Evolutionary conservation across 2,113 vertebrate species (phyloP), one percentile per base, ranked within the genome.

Genomic region (Etheostoma cragini): DNA sequence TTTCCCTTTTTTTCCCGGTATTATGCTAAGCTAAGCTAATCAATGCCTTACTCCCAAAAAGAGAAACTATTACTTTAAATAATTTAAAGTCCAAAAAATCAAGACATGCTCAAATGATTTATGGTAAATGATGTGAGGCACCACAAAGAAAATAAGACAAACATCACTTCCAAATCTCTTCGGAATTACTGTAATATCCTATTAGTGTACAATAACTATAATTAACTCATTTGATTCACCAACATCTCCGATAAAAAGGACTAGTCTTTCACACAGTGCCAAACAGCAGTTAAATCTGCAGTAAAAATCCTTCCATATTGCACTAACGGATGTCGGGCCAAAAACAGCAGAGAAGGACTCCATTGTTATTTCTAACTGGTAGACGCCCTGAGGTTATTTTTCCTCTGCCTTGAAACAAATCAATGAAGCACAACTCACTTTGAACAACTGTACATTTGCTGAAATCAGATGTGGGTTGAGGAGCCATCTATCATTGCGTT

Each of bases 331-430:
- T 85, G 83, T 92, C 75, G 72, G 70, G 72, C 87, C 87, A 88
- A 76, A 76, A 74, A 91, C 76, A 88, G 88, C 68, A 66, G 76
- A 82, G 83, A 89, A 94, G 84, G 84, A 86, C 91, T 92, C 90
- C 89, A 92, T 93, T 94, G 91, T 93, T 93, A 92, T 93, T 93
- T 93, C 89, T 87, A 88, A 90, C 89, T 76, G 82, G 83, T 92
- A 91, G 87, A 93, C 92, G 91, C 92, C 93, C 91, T 19, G 88
- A 76, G 91, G 92, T 92, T 94, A 92, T 94, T 93, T 92, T 88
- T 88, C 83, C 86, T 82, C 90, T 92, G 92, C 87, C 91, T 94
- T 92, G 92, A 93, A 94, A 94, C 91, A 92, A 94, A 94, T 94
- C 92, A 94, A 94, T 94, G 91, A 89, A 91, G 87, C 91, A 88